Percentiles rank a stretch among this genome's conserved stretches.
Conservation (phyloP, 2,888 invertebrate species). For the Pyrrhopygopsis socrates region DNA sequence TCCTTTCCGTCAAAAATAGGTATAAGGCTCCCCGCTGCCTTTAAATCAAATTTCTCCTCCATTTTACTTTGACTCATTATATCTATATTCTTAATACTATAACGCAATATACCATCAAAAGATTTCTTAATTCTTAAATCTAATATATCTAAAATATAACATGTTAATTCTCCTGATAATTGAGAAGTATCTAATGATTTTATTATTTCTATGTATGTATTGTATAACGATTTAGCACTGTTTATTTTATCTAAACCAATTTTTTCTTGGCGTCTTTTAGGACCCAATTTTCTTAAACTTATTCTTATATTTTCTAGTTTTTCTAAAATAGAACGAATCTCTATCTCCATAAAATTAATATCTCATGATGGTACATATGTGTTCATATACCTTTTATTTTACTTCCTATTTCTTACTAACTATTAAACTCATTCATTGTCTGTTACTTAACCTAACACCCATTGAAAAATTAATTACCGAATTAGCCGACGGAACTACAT, state of each 20-base stretch:
- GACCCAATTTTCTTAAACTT: slow-evolving; percentile 4
- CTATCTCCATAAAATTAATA: slow-evolving; percentile 1
- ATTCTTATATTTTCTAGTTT: background rate
- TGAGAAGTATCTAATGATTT: background rate
- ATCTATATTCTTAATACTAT: background rate
- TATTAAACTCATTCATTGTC: background rate
- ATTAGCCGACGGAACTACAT: background rate
- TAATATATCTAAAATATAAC: background rate
- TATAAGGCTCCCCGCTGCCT: background rate
- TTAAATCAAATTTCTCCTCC: slow-evolving; percentile 5
- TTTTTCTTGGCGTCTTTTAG: background rate
- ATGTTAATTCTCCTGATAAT: background rate
- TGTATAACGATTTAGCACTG: slow-evolving; percentile 3
- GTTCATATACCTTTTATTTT: background rate
- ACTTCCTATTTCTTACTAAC: background rate
- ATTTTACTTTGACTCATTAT: slow-evolving; percentile 1
- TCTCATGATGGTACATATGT: background rate
- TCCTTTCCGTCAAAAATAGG: background rate
- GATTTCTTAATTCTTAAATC: background rate
- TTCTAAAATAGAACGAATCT: background rate
- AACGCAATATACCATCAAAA: background rate
- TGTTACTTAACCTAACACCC: no score
- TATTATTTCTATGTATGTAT: slow-evolving; percentile 1
- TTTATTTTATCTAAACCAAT: background rate
- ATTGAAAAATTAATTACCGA: background rate